Evolutionary conservation across 2,888 invertebrate genomes (phyloP).

Genomic region (Dynastes grantii): DNA sequence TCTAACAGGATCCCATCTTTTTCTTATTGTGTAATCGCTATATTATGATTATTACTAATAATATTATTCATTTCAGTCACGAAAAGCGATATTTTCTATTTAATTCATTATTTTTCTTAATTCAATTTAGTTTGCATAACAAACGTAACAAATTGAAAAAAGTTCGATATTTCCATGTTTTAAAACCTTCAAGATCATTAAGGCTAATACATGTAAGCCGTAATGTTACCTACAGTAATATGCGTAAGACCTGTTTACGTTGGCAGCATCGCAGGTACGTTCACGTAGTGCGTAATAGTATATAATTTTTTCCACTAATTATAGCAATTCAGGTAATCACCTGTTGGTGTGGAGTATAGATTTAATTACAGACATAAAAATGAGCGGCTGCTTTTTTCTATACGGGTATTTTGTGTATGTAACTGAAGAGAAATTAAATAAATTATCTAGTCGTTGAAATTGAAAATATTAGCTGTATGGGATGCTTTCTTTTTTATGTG

Average conservation of each 20-base stretch:
- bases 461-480: neutral
- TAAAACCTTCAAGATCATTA: neutral
- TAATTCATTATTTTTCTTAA: neutral
- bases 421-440: slow-evolving; percentile 13
- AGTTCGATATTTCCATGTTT: too few relatives aligned
- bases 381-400: neutral
- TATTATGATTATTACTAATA: too few relatives aligned
- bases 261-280: neutral
- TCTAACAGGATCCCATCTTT: too few relatives aligned
- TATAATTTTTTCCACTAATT: slow-evolving; percentile 38
- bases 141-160: neutral
- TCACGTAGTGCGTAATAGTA: slow-evolving; percentile 17
- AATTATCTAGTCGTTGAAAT: slow-evolving; percentile 23
- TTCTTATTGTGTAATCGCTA: too few relatives aligned
- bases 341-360: neutral
- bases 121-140: neutral
- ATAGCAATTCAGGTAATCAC: slow-evolving; percentile 31
- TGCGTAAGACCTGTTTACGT: neutral
- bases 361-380: slow-evolving; percentile 21
- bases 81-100: neutral
- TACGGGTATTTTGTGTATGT: slow-evolving; percentile 9
- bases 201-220: neutral
- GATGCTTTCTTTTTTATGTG: too few relatives aligned
- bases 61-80: too few relatives aligned
- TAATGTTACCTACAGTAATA: neutral